Percentiles rank a stretch among this genome's conserved stretches.
Evolutionary conservation across 2,113 vertebrate genomes (phyloP).

Genomic region (Indri indri): DNA sequence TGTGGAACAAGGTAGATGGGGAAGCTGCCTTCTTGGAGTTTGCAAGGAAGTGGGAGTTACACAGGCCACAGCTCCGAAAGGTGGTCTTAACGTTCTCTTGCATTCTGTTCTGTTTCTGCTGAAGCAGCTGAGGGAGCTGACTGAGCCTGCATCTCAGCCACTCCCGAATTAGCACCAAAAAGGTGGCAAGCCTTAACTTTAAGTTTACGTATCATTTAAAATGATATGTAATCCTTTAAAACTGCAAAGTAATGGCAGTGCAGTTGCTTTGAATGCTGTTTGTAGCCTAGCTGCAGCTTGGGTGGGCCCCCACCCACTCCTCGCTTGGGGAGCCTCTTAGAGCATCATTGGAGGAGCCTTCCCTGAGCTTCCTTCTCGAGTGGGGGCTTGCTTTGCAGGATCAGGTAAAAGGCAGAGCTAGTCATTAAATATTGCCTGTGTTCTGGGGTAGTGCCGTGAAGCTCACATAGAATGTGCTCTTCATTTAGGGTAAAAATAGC

Average conservation of each 20-base stretch:
- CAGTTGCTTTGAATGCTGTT: background rate
- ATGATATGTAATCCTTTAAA: background rate
- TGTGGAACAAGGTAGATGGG: background rate
- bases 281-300: background rate
- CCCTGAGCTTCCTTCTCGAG: background rate
- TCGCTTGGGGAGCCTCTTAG: background rate
- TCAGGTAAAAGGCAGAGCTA: background rate
- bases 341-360: background rate
- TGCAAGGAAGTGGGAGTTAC: background rate
- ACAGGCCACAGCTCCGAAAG: no score
- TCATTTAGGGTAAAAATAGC: background rate
- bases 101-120: background rate
- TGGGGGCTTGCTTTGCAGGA: background rate
- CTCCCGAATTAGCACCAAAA: background rate
- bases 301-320: background rate
- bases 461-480: background rate
- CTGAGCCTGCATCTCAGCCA: background rate
- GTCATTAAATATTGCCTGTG: no score
- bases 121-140: no score
- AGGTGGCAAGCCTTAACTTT: background rate
- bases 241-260: background rate
- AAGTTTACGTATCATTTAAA: background rate
- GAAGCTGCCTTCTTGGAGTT: background rate
- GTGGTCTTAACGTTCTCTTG: no score
- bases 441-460: background rate